phyloP scores from a whole-genome alignment of 2,113 vertebrate species.

The Pelmatolapia mariae region DNA sequence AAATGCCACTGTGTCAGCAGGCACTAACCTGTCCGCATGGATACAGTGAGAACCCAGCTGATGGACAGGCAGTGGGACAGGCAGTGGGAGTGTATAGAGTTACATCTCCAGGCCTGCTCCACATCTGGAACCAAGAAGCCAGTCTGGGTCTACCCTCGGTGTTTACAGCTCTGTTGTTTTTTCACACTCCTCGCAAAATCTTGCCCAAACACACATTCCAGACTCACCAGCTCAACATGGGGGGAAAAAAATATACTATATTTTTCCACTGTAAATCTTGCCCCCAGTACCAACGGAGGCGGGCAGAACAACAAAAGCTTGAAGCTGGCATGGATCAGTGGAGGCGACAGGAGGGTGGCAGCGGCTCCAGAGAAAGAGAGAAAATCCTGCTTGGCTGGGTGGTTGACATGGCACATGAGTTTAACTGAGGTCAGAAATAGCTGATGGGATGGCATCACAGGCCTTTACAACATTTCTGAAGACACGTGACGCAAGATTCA shows the following conservation, averaged over 20 bases:
- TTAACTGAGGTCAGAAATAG: conserved; percentile 51
- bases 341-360: conserved; percentile 15
- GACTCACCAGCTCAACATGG: conserved; percentile 60
- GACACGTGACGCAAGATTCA: background rate
- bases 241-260: conserved; percentile 34
- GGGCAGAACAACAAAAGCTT: conserved; percentile 35
- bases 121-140: conserved; percentile 70
- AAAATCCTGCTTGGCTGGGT: conserved; percentile 4
- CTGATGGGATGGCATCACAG: conserved; percentile 14
- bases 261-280: conserved; percentile 75
- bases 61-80: conserved; percentile 32
- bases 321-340: conserved; percentile 37
- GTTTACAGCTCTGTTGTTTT: conserved; percentile 73
- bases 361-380: background rate
- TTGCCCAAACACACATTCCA: conserved; percentile 70
- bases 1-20: background rate
- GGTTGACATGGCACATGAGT: conserved; percentile 29
- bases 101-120: conserved; percentile 8
- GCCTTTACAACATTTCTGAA: conserved; percentile 7
- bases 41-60: background rate
- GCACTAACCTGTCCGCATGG: background rate
- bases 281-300: conserved; percentile 31
- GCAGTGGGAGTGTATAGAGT: conserved; percentile 17
- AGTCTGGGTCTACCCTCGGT: conserved; percentile 57
- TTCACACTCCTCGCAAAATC: conserved; percentile 68